These are phyloP conservation scores for Megalurothrips usitatus DNA, from an alignment of 2,888 invertebrate genomes.

Conservation along the genomic window DNA sequence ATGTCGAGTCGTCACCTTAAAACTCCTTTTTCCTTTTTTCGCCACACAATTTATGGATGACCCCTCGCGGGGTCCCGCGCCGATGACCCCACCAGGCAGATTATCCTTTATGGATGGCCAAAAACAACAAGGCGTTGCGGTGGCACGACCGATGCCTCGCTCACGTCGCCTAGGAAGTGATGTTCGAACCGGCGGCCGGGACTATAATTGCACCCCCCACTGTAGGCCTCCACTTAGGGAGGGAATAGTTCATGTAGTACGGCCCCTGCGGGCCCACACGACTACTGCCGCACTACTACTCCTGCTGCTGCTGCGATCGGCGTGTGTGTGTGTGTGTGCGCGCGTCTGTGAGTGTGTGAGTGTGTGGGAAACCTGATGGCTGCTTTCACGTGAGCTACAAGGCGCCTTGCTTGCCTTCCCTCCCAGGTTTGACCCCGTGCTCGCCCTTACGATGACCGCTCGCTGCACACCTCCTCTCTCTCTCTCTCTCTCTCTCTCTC, in stretches of 20 bases:
- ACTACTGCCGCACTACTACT: neutral
- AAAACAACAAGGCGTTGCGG: neutral
- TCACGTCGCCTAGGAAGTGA: neutral
- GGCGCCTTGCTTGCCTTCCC: no score
- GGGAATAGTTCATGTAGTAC: neutral
- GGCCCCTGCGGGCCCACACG: neutral
- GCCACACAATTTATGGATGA: no score
- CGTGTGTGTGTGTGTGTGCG: neutral
- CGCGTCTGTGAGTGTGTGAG: neutral
- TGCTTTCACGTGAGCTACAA: no score
- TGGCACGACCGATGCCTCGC: neutral
- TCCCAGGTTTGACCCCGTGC: neutral
- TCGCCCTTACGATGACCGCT: neutral
- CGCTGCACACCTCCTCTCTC: no score
- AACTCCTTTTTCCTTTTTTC: no score
- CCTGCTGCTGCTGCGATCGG: neutral
- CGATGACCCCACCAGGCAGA: neutral
- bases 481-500: no score
- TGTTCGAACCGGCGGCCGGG: neutral
- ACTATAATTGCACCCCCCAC: neutral
- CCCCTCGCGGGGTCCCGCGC: no score
- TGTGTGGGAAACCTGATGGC: neutral
- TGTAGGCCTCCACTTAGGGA: neutral
- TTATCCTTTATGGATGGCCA: neutral
- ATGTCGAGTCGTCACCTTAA: no score